Evolutionary conservation across 2,797 vertebrate genomes (phyloP).

Genomic region (Holocentrus rufus): DNA sequence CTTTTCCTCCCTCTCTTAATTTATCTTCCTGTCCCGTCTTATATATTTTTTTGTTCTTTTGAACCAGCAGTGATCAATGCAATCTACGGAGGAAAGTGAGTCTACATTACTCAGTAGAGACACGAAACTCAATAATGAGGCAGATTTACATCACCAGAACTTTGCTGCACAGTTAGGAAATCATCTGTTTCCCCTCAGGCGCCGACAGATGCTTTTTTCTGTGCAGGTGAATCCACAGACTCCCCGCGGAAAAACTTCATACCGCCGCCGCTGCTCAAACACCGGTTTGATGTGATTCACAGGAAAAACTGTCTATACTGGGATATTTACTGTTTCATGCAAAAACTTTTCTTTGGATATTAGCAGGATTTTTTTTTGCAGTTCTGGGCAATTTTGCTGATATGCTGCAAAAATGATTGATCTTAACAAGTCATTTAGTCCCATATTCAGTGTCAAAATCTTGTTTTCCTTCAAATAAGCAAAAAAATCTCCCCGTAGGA

Average conservation of each 20-base stretch:
- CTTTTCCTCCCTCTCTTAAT: background rate
- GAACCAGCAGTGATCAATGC: slow-evolving; percentile 35
- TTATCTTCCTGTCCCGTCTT: slow-evolving; percentile 9
- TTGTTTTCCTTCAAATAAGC: too few relatives aligned
- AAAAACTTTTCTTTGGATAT: slow-evolving; percentile 34
- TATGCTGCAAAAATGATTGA: background rate
- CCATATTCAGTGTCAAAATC: too few relatives aligned
- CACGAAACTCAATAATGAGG: slow-evolving; percentile 46
- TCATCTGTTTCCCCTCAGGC: slow-evolving; percentile 23
- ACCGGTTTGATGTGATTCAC: slow-evolving; percentile 19
- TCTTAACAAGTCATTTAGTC: too few relatives aligned
- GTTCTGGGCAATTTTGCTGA: background rate
- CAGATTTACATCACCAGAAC: slow-evolving; percentile 22
- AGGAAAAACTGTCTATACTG: slow-evolving; percentile 4
- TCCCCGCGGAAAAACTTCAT: slow-evolving; percentile 35
- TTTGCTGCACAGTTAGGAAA: slow-evolving; percentile 24
- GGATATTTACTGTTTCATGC: slow-evolving; percentile 20
- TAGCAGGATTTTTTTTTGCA: slow-evolving; percentile 12
- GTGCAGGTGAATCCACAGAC: slow-evolving; percentile 30
- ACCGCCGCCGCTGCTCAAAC: slow-evolving; percentile 2
- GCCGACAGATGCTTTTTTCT: slow-evolving; percentile 15
- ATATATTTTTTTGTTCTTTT: background rate
- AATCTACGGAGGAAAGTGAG: slow-evolving; percentile 14
- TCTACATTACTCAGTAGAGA: slow-evolving; percentile 33
- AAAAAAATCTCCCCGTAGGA: too few relatives aligned